These are phyloP conservation scores for Lytechinus variegatus DNA, from an alignment of 35 echinoderm and acorn worm species.

Conservation along the genomic window DNA sequence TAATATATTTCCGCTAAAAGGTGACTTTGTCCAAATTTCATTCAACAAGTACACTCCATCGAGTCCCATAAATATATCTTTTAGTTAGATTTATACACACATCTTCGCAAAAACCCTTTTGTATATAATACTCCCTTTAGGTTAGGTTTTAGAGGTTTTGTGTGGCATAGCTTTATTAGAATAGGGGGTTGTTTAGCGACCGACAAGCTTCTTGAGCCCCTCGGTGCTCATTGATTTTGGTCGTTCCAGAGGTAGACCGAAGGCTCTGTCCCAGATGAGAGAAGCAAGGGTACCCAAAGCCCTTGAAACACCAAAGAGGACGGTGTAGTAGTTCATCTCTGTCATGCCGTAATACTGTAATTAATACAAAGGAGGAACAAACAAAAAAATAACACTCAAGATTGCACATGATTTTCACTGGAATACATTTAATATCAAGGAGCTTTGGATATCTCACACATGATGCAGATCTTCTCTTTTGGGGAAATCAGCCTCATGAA, in stretches of 20 bases:
- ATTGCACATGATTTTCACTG: background rate
- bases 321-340: conserved; percentile 98
- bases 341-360: conserved; percentile 93
- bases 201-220: conserved; percentile 92
- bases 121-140: background rate
- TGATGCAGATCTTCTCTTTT: no score
- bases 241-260: conserved; percentile 95
- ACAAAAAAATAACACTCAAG: conserved; percentile 1
- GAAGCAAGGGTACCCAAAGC: conserved; percentile 89
- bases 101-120: background rate
- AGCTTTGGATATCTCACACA: no score
- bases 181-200: conserved; percentile 53
- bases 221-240: conserved; percentile 97
- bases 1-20: background rate
- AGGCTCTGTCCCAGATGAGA: conserved; percentile 90
- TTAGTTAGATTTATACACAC: background rate
- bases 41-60: background rate
- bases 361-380: conserved; percentile 21
- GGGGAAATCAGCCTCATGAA: no score
- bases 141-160: background rate
- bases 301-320: conserved; percentile 86
- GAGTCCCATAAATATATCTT: background rate
- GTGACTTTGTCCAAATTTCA: background rate
- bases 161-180: background rate
- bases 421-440: no score